phyloP scores from a whole-genome alignment of 2,888 invertebrate genomes.

The Gnatocerus cornutus region DNA sequence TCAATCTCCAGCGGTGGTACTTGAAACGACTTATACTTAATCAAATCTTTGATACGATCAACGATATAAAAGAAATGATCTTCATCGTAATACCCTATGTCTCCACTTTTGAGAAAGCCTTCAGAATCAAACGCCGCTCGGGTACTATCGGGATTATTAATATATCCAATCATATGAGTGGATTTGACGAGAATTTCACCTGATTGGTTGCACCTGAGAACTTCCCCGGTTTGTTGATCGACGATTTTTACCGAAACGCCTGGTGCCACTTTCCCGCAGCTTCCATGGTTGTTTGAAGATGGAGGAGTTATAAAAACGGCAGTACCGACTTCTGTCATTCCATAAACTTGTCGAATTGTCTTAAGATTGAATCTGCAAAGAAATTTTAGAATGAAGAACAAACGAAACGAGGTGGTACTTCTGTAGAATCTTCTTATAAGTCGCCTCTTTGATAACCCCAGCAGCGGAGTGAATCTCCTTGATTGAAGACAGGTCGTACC shows the following conservation, averaged over 20 bases:
- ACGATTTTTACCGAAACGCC: conserved; percentile 61
- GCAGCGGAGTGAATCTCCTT: conserved; percentile 83
- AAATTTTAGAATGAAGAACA: neutral
- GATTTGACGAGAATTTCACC: conserved; percentile 73
- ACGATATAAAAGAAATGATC: conserved; percentile 70
- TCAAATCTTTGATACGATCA: conserved; percentile 71
- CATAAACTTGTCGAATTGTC: conserved; percentile 81
- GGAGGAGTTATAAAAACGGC: conserved; percentile 66
- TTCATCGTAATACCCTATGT: conserved; percentile 72
- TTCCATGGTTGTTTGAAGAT: conserved; percentile 71
- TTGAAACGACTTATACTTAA: conserved; percentile 72
- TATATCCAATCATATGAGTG: conserved; percentile 68
- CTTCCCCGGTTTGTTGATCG: conserved; percentile 69
- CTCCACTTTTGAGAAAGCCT: conserved; percentile 72
- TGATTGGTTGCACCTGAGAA: conserved; percentile 69
- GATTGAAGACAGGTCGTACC: conserved; percentile 83
- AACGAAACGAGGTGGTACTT: neutral
- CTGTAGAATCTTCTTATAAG: conserved; percentile 59
- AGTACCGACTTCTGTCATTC: conserved; percentile 83
- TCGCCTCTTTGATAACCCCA: conserved; percentile 83
- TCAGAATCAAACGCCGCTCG: conserved; percentile 67
- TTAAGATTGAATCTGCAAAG: conserved; percentile 69
- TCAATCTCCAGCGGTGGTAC: conserved; percentile 65
- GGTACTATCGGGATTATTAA: conserved; percentile 67
- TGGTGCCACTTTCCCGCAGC: conserved; percentile 75